Evolutionary conservation across 2,797 vertebrate species (phyloP), one percentile per base, ranked within the genome.

Genomic region (Pangasius larnaudii): DNA sequence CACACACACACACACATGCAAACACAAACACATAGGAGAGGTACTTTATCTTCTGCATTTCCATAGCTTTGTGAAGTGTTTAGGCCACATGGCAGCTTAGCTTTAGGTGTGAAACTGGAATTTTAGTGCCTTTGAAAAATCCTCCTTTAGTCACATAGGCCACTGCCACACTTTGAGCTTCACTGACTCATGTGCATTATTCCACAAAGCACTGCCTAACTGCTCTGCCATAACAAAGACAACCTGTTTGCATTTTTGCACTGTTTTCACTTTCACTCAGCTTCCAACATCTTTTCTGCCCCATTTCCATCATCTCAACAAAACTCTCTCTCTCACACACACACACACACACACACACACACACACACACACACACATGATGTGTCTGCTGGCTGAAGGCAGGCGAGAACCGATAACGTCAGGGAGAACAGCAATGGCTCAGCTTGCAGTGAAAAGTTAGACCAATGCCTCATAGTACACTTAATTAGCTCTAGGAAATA

Each of bases 131-230:
- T 74, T 89, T 82, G 30, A 86, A 86, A 56, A 2, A 10, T 39
- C 42, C 18, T 80, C 39, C 78, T n/a, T 42, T 46, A 30, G 85
- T 56, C 88, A 49, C 83, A 27, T 22, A 33, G n/a, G 63, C 63
- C 51, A 63, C 75, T 74, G 67, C n/a, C 30, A 53, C 56, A 75
- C 77, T 86, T 22, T 75, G 56, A 82, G 53, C 42, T 61, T 49
- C 39, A n/a, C 53, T 79, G 69, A 69, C n/a, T 84, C 82, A 59
- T 88, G 87, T 88, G 84, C 42, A 30, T 65, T 63, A n/a, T n/a
- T 27, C 27, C 36, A 78, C 83, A 88, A 85, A 88, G 83, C 74
- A 18, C 27, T 11, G 18, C 49, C 87, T 61, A 72, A 71, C 51
- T 39, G 56, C 84, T 49, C 67, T 53, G 67, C 59, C 67, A 75